These are phyloP conservation scores for Andrena marginata DNA, from an alignment of 2,888 invertebrate species.

Conservation along the genomic window DNA sequence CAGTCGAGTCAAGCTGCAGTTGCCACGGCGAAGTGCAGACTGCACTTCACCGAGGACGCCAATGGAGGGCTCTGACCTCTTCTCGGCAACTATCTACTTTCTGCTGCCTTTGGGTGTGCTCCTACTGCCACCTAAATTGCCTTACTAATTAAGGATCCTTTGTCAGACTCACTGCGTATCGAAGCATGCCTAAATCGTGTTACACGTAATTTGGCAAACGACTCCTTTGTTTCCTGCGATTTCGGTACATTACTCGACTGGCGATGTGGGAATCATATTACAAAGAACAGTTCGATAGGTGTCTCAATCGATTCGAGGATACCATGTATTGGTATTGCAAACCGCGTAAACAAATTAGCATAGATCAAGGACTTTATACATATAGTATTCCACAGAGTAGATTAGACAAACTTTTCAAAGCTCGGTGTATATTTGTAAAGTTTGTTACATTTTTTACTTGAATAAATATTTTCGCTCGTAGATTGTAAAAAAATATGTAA, in stretches of 20 bases:
- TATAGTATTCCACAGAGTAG: neutral
- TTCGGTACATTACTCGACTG: slow-evolving; percentile 8
- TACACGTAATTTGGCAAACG: slow-evolving; percentile 5
- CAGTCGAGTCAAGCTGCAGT: slow-evolving; percentile 75
- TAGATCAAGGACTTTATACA: neutral
- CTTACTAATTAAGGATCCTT: slow-evolving; percentile 65
- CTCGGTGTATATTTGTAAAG: neutral
- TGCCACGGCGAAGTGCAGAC: slow-evolving; percentile 73
- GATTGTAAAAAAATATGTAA: slow-evolving; percentile 1
- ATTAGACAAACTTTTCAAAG: neutral
- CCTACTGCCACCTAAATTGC: slow-evolving; percentile 62
- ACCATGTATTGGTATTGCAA: neutral
- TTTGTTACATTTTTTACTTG: neutral
- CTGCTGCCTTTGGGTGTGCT: slow-evolving; percentile 67
- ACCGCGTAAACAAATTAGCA: neutral
- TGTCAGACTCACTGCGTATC: slow-evolving; percentile 28
- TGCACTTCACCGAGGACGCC: slow-evolving; percentile 75
- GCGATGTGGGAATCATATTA: neutral
- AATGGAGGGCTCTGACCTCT: slow-evolving; percentile 80
- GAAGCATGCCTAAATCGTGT: slow-evolving; percentile 8
- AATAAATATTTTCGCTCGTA: neutral
- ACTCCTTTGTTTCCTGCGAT: slow-evolving; percentile 24
- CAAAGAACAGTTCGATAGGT: slow-evolving; percentile 14
- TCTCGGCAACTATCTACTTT: slow-evolving; percentile 70
- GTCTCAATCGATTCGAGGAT: neutral